Evolutionary conservation across 2,113 vertebrate species (phyloP), one percentile per base, ranked within the genome.

Genomic region (Phocoena sinus): DNA sequence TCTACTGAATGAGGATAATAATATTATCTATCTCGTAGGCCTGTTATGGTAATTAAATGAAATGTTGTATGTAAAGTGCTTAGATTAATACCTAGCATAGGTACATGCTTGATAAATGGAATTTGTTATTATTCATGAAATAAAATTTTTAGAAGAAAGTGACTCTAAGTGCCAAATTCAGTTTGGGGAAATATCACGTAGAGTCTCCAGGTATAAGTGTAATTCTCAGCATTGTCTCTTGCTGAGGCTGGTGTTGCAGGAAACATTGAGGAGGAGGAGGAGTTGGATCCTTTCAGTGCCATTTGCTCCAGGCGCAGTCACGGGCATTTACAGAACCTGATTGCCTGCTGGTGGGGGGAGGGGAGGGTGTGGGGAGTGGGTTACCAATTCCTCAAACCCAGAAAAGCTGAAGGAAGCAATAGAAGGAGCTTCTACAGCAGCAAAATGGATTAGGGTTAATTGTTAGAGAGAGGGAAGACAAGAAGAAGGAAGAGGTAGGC

Each of bases 71-170:
- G 28, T 70, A 65, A 86, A 63, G 28, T 62, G 20, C 28, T 95
- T 93, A 65, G 47, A 68, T 63, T 28, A 67, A 85, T n/a, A 94
- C n/a, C 68, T 60, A 70, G 76, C n/a, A 31, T 9, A 25, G 86
- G 62, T 77, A 41, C 7, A 53, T 18, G 44, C 25, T 74, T 89
- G 70, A 86, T 41, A 73, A 89, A 56, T 74, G 36, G n/a, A 33
- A 88, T 84, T 87, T 92, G 56, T 92, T 83, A 84, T 77, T 60
- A 87, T 44, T 77, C 65, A 84, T n/a, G 60, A 92, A 36, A 56
- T 70, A 89, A 96, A 93, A 89, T 47, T 31, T 93, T 56, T 83
- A 56, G 92, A 62, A 95, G n/a, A 26, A n/a, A 50, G 31, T 13
- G n/a, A 63, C 50, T 62, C 20, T 84, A 65, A 88, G 38, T 14